Percentiles rank a stretch among this genome's conserved stretches.
These are phyloP conservation scores for Anodontia alba DNA, from an alignment of 2,888 invertebrate species.

Conservation along the genomic window DNA sequence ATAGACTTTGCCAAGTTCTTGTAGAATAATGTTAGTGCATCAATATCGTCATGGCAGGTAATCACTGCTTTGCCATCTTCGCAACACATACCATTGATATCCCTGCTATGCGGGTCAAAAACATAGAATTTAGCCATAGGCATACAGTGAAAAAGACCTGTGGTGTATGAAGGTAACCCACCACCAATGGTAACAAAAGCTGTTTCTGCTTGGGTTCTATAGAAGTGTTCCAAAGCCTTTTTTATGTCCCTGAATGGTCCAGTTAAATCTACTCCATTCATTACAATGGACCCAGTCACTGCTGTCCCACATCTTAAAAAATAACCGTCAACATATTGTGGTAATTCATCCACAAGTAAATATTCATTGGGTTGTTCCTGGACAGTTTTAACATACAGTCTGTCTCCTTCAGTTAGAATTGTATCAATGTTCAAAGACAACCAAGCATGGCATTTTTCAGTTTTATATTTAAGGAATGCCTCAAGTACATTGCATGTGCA, in stretches of 20 bases:
- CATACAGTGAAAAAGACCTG: neutral
- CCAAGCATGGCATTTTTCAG: neutral
- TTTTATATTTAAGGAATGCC: neutral
- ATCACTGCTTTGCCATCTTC: neutral
- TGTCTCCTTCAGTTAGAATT: neutral
- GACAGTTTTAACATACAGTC: neutral
- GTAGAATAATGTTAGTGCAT: neutral
- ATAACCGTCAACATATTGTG: neutral
- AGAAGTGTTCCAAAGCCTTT: neutral
- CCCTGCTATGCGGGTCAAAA: neutral
- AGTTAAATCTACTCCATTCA: neutral
- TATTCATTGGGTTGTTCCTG: neutral
- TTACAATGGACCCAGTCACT: no score
- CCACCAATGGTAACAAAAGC: neutral
- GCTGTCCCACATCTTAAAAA: no score
- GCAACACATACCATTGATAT: neutral
- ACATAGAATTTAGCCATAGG: neutral
- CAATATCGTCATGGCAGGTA: neutral
- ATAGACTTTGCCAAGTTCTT: neutral
- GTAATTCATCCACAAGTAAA: neutral
- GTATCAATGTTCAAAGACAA: neutral
- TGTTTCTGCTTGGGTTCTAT: neutral
- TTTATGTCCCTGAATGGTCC: neutral
- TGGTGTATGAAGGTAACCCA: neutral
- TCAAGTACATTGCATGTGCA: neutral